Evolutionary conservation across 30 jellyfish, hydroid and myxozoan species (phyloP), one percentile per base, ranked within the genome.

Genomic region (Sanderia malayensis): DNA sequence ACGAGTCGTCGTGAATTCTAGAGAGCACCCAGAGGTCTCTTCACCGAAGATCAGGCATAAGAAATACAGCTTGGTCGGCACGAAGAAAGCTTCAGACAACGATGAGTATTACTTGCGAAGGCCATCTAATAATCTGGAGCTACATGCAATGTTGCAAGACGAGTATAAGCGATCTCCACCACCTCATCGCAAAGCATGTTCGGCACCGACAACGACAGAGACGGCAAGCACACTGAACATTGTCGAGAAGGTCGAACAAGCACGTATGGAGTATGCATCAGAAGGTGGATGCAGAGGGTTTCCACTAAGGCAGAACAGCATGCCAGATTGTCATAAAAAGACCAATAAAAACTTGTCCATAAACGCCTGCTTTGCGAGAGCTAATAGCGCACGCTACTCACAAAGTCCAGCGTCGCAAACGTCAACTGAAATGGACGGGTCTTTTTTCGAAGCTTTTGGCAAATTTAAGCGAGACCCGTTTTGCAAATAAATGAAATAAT

Each of bases 261-360:
- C 74, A 30, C 74, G 74, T 30, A 27, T 41, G 19, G 74, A 62
- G 27, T 62, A 62, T 62, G 46, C 74, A 28, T 4, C 21, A 21
- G 28, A 29, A 23, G 21, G 15, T 2, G n/a, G n/a, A n/a, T n/a
- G n/a, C n/a, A 58, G 32, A 22, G 41, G 70, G 18, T 23, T 58
- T 21, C 70, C 19, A 31, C n/a, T n/a, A n/a, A 58, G 70, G 52
- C 74, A 27, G 10, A 24, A 17, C 6, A 62, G 74, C 24, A 55
- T 21, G 21, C 29, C 74, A 1, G 74, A 62, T 29, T 53, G 18
- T 25, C 74, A 62, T 25, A 62, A 62, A 22, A 18, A 29, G 11
- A n/a, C n/a, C n/a, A 62, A 55, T 21, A 41, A 62, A 62, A 62
- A 62, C 52, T 21, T 41, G n/a, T 19, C 10, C 28, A 27, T 21